Evolutionary conservation across 2,888 invertebrate species (phyloP), one percentile per base, ranked within the genome.

Genomic region (Eristalis pertinax): DNA sequence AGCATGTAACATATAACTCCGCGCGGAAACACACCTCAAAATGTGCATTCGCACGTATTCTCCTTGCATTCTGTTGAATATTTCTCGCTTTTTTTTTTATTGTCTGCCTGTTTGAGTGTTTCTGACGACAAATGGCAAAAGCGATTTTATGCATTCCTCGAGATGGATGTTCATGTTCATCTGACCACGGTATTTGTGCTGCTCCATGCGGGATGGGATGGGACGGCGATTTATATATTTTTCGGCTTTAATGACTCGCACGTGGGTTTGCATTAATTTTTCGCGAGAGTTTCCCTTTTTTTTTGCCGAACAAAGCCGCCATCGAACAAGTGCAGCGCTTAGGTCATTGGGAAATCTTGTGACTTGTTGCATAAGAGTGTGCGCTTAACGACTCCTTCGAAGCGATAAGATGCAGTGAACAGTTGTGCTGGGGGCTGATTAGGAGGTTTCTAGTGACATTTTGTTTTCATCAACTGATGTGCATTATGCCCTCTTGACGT

Each of bases 241-340:
- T 60, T 60, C 41, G 24, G 35, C 68, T 85, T 82, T 82, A 43
- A 87, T 67, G 65, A 68, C 76, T 13, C 22, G 76, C 24, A 60
- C 87, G 79, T 76, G 76, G 83, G 68, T 22, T 41, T 69, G 87
- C 79, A 87, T 87, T 73, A 73, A 87, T 80, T 76, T 76, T 68
- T 76, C 65, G 43, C 68, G 50, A 19, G 19, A 50, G 50, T 50
- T 50, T 50, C 50, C 50, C 50, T 19, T 50, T 50, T 50, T 50
- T 43, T 32, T 1, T 5, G 7, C 26, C 5, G 35, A 38, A n/a
- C 43, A 50, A 11, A 38, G 11, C 1, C 38, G 19, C 19, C 50
- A 50, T 8, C 7, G 19, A 19, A 7, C 50, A 50, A 50, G 50
- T 50, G 50, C 50, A 19, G 50, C 24, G 38, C 29, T 70, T 50